Evolutionary conservation across 2,113 vertebrate species (phyloP), one percentile per base, ranked within the genome.

Genomic region (Antennarius striatus): DNA sequence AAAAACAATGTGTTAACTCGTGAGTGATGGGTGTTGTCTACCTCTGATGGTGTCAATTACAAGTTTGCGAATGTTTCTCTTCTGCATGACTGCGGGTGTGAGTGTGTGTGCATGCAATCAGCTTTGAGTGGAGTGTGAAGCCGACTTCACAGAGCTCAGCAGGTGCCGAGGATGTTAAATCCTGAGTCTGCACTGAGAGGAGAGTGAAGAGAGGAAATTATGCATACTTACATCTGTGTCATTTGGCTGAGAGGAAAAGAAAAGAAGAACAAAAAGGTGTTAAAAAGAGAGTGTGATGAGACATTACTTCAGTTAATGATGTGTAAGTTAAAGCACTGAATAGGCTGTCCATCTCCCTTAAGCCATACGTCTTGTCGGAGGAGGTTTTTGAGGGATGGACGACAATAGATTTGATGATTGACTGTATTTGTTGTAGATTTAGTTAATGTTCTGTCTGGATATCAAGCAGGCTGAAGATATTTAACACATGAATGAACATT

Each of bases 221-320:
- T 60, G 67, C 36, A 61, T 70, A 90, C 88, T 91, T 81, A 91
- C 90, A 76, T 90, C 87, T 56, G 90, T 91, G 81, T 88, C 81
- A 30, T 87, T 90, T 66, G 80, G 81, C 86, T 88, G 80, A 28
- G 51, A 72, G 52, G 66, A 78, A n/a, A 46, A 5, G 22, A 39
- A 60, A 12, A 60, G 43, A 65, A 63, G 54, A 70, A 61, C 51
- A 58, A 32, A 64, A 42, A 48, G 22, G 54, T 61, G 50, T 75
- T 9, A 52, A 63, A 36, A 67, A 62, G 10, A 68, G 43, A 47
- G 28, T 13, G 39, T 29, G 14, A 45, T 64, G 56, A 70, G 45
- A 36, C n/a, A 67, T 71, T 68, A 68, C 63, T 74, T 64, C 56
- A 71, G 60, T 75, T 77, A 68, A 74, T 68, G 51, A 68, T 40